Evolutionary conservation across 2,797 vertebrate genomes (phyloP).

Genomic region (Buphagus erythrorhynchus): DNA sequence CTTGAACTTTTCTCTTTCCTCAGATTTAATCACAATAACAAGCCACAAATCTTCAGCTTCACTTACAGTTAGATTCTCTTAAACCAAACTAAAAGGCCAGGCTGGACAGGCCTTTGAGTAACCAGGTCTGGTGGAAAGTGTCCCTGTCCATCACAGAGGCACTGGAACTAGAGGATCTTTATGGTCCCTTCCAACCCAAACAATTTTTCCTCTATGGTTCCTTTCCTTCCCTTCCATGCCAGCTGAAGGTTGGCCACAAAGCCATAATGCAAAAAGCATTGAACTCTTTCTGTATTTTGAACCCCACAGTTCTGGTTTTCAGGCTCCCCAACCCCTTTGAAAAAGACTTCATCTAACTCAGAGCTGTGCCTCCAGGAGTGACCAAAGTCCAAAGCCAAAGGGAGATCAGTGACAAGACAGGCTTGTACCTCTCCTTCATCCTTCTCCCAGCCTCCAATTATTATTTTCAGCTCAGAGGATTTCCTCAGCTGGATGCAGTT

Average conservation of each 20-base stretch:
- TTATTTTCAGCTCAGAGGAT: background rate
- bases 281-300: background rate
- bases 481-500: background rate
- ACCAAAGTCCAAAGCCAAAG: background rate
- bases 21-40: background rate
- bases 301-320: background rate
- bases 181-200: background rate
- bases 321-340: fast-evolving
- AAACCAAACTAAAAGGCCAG: background rate
- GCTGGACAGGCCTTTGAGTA: background rate
- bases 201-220: background rate
- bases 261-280: background rate
- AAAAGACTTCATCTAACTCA: background rate
- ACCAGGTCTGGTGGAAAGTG: too few relatives aligned
- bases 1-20: background rate
- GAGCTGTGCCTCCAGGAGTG: background rate
- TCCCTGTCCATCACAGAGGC: background rate
- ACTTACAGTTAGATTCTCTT: background rate
- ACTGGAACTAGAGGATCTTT: background rate
- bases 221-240: background rate
- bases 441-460: background rate
- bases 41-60: background rate
- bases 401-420: background rate
- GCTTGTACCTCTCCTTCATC: background rate
- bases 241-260: background rate